A percentile compares a stretch with the other conserved stretches of the same genome.
Conservation (phyloP, 2,888 invertebrate genomes). For the Alloplasta piceator region DNA sequence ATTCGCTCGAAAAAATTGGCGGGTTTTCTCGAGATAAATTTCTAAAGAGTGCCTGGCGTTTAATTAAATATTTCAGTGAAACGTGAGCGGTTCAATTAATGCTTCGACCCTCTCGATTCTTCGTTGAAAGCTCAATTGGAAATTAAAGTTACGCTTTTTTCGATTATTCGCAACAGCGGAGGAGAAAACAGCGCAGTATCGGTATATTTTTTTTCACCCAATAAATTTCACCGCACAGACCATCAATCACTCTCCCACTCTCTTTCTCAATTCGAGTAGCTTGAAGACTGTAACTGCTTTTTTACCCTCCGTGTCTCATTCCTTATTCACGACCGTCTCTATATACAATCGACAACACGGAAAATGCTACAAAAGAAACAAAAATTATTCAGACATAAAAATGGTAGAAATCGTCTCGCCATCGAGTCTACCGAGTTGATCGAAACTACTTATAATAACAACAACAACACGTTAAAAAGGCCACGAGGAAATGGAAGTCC, state of each 20-base stretch:
- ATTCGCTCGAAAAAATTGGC: too few species aligned
- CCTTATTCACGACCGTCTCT: not conserved
- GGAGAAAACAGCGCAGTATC: constrained; percentile 24
- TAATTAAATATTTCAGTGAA: constrained; percentile 1
- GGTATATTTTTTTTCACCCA: constrained; percentile 21
- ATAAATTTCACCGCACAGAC: not conserved
- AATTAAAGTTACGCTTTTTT: not conserved
- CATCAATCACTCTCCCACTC: not conserved
- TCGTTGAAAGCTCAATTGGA: too few species aligned
- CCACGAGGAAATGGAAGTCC: not conserved
- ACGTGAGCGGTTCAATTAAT: constrained; percentile 11
- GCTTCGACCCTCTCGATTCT: not conserved
- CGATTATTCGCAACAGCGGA: not conserved
- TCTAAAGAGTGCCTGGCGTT: too few species aligned
- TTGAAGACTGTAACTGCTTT: not conserved
- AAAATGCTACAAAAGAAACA: too few species aligned
- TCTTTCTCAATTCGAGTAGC: constrained; percentile 2
- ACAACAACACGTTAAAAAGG: not conserved
- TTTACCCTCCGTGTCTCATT: not conserved
- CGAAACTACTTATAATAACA: not conserved
- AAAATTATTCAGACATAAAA: not conserved
- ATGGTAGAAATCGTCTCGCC: not conserved
- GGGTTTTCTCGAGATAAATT: too few species aligned
- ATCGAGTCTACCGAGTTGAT: not conserved
- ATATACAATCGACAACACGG: too few species aligned